phyloP scores from a whole-genome alignment of 2,888 invertebrate genomes.

The Priocnemis perturbator region DNA sequence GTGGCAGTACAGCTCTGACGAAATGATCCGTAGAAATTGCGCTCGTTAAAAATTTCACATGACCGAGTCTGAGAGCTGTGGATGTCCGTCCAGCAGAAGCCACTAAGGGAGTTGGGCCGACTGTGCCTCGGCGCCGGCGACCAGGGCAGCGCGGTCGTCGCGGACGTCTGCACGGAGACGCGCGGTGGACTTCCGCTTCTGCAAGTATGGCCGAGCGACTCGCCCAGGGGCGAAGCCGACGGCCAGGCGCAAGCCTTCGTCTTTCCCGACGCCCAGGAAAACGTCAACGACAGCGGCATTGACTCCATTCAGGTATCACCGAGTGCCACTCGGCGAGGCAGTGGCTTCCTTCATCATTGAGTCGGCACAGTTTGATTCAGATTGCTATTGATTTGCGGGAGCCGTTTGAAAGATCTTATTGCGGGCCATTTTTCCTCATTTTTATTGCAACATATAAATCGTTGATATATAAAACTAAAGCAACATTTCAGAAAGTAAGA shows the following conservation, averaged over 20 bases:
- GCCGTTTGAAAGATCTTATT: too few species aligned
- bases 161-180: slow-evolving; percentile 60
- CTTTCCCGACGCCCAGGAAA: slow-evolving; percentile 77
- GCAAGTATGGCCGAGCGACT: slow-evolving; percentile 85
- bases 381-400: too few species aligned
- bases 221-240: slow-evolving; percentile 82
- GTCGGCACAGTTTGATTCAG: neutral
- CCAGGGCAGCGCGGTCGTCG: slow-evolving; percentile 53
- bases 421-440: too few species aligned
- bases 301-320: slow-evolving; percentile 83
- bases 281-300: slow-evolving; percentile 82
- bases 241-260: slow-evolving; percentile 81
- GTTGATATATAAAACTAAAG: too few species aligned
- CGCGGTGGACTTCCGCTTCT: slow-evolving; percentile 73
- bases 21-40: too few species aligned
- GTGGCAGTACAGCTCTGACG: too few species aligned
- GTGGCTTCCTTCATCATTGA: neutral
- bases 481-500: too few species aligned
- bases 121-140: slow-evolving; percentile 69
- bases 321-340: neutral
- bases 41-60: neutral
- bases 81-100: slow-evolving; percentile 65
- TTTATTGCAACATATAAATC: too few species aligned
- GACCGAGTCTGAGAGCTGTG: neutral
- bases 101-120: slow-evolving; percentile 74